Percentiles rank a stretch among this genome's conserved stretches.
Conservation (phyloP, 2,797 vertebrate genomes). For the Vespertilio murinus region DNA sequence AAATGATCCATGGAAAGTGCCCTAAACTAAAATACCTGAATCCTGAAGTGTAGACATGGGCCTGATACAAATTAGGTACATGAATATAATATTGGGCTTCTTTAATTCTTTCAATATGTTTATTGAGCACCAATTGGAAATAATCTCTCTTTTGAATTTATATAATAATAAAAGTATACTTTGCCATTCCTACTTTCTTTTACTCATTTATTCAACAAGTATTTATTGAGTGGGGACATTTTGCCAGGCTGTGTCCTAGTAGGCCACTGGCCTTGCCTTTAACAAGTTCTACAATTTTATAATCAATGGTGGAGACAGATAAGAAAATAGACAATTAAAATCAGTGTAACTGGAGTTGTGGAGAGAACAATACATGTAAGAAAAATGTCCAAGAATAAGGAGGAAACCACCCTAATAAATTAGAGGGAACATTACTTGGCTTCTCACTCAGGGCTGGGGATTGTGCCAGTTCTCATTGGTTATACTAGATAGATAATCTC, state of each 20-base stretch:
- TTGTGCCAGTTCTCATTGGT: not conserved
- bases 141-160: not conserved
- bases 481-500: not conserved
- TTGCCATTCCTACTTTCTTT: not conserved
- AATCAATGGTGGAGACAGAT: not conserved
- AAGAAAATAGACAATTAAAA: not conserved
- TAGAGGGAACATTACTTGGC: not conserved
- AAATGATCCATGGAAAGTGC: not conserved
- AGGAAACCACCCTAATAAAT: not conserved
- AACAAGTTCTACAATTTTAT: not conserved
- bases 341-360: not conserved
- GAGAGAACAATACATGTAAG: not conserved
- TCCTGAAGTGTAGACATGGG: not conserved
- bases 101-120: not conserved
- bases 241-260: not conserved
- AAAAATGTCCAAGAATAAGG: not conserved
- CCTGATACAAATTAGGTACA: not conserved
- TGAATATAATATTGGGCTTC: not conserved
- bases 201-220: not conserved
- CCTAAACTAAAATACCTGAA: not conserved
- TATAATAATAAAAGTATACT: not conserved
- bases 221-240: not conserved
- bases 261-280: not conserved
- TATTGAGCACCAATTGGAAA: not conserved
- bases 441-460: not conserved